Evolutionary conservation across 1,140 invertebrate genomes (phyloP).

Genomic region (Saccostrea echinata): DNA sequence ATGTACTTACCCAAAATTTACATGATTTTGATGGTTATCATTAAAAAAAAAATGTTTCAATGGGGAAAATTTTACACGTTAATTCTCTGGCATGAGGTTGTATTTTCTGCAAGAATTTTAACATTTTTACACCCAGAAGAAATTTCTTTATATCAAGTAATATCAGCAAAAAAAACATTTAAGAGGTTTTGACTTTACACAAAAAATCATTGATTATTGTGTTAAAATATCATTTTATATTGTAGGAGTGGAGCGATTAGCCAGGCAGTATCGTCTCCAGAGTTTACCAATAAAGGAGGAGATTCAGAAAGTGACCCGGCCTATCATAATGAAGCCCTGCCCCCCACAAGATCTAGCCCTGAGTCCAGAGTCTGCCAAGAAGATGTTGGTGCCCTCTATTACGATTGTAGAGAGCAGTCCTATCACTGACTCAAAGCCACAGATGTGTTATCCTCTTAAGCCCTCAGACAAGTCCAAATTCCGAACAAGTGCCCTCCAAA

Average conservation of each 20-base stretch:
- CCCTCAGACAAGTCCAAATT: constrained; percentile 29
- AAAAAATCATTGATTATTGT: background rate
- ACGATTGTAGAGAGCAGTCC: constrained; percentile 58
- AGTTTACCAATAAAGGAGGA: constrained; percentile 48
- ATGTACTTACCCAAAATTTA: too few relatives aligned
- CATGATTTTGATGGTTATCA: too few relatives aligned
- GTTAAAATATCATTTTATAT: background rate
- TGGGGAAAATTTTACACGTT: too few relatives aligned
- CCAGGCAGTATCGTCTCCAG: constrained; percentile 29
- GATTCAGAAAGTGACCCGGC: constrained; percentile 39
- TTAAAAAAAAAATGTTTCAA: too few relatives aligned
- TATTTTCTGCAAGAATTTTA: constrained; percentile 3
- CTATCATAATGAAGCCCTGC: constrained; percentile 44
- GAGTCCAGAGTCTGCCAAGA: constrained; percentile 40
- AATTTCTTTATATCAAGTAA: background rate
- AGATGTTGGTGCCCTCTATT: constrained; percentile 54
- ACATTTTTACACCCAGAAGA: background rate
- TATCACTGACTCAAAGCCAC: constrained; percentile 40
- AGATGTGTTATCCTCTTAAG: constrained; percentile 40
- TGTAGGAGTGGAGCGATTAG: constrained; percentile 11
- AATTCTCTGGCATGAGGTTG: constrained; percentile 5
- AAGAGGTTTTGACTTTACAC: background rate
- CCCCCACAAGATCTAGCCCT: constrained; percentile 53
- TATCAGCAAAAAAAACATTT: background rate
- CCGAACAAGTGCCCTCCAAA: constrained; percentile 39